phyloP scores from a whole-genome alignment of 2,797 vertebrate species.

The Todus mexicanus region DNA sequence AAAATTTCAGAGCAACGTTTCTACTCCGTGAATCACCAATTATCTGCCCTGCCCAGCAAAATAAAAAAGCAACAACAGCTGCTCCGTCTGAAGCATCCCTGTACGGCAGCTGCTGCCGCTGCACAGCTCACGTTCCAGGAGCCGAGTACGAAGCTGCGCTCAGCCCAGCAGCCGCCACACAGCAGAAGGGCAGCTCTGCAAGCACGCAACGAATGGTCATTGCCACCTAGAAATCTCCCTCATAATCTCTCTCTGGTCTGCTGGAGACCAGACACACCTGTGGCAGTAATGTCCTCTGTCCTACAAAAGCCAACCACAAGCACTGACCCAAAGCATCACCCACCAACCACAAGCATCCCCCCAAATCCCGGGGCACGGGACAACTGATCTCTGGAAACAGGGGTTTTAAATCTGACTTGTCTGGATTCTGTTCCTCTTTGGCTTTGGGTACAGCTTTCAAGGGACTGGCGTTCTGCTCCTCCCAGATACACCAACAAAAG shows the following conservation, averaged over 20 bases:
- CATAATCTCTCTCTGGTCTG: neutral
- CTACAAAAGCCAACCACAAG: neutral
- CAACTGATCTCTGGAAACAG: neutral
- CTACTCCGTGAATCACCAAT: neutral
- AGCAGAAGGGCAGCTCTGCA: neutral
- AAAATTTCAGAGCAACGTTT: neutral
- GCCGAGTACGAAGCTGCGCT: neutral
- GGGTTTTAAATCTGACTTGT: accelerated
- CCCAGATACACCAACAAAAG: neutral
- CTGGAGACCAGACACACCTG: neutral
- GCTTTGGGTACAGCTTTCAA: neutral
- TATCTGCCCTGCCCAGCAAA: neutral
- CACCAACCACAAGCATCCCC: neutral
- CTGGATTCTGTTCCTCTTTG: neutral
- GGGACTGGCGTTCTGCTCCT: neutral
- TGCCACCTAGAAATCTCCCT: neutral
- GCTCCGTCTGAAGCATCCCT: neutral
- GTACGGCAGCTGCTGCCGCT: neutral
- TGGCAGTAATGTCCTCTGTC: neutral
- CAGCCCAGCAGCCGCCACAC: accelerated
- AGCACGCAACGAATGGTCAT: accelerated
- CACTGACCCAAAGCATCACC: accelerated
- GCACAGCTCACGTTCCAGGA: neutral
- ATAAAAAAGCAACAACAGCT: neutral
- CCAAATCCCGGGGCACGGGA: neutral